Evolutionary conservation across 2,113 vertebrate species (phyloP).

Genomic region (Varanus salvator): DNA sequence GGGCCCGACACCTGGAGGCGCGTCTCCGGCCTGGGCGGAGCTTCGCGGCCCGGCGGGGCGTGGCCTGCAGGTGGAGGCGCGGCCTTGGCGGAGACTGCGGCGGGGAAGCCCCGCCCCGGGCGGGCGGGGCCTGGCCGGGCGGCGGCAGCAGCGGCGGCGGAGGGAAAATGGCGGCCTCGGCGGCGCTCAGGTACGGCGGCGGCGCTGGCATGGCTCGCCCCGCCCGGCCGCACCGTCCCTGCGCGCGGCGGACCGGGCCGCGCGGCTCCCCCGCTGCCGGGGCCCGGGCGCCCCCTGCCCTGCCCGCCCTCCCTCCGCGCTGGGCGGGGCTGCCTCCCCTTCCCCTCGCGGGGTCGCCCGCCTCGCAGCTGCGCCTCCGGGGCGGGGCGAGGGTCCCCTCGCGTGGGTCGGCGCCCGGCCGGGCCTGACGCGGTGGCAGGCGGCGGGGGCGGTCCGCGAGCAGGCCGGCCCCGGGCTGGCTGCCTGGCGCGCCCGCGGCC

Average conservation of each 20-base stretch:
- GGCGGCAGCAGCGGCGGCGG: slow-evolving; percentile 1
- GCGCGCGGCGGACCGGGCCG: neutral
- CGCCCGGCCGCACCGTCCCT: too few species aligned
- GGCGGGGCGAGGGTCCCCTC: too few species aligned
- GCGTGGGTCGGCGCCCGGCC: too few species aligned
- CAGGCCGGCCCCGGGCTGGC: neutral
- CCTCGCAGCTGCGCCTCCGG: neutral
- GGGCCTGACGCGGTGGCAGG: neutral
- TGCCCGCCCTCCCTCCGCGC: neutral
- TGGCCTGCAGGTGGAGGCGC: neutral
- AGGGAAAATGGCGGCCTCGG: slow-evolving; percentile 13
- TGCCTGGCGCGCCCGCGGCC: neutral
- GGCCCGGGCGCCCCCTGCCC: neutral
- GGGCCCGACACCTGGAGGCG: too few species aligned
- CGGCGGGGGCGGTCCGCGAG: too few species aligned
- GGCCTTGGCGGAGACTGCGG: neutral
- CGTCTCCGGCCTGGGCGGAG: neutral
- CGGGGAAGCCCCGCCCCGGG: neutral
- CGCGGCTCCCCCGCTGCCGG: neutral
- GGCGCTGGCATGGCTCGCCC: too few species aligned
- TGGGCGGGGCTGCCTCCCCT: neutral
- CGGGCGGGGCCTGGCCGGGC: slow-evolving; percentile 3
- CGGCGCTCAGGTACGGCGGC: neutral
- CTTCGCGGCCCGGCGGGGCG: neutral
- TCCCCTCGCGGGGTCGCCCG: neutral